Evolutionary conservation across 30 jellyfish, hydroid and myxozoan species (phyloP), one percentile per base, ranked within the genome.

Genomic region (Hydractinia symbiolongicarpus): DNA sequence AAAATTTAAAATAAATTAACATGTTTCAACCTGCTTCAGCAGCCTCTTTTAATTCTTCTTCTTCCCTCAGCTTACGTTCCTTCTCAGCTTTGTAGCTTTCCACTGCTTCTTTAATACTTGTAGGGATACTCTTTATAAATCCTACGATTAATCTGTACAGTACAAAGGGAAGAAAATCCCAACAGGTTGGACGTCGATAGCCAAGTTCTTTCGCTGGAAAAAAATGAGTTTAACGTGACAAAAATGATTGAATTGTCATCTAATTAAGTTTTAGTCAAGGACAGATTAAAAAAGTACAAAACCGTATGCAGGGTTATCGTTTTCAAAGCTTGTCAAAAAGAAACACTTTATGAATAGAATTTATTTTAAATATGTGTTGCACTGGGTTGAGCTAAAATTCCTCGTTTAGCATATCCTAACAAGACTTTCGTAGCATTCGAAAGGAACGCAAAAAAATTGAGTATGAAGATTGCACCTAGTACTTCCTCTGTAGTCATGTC

Each of bases 81-180:
- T 78, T 79, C 79, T 21, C 20, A 21, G 83, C 96, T 72, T 83
- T 76, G 53, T 73, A 61, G 20, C 66, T 86, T 51, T 80, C 73
- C 17, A 72, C 68, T 16, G 17, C 72, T 54, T 87, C 88, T 5
- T 79, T 79, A 51, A 77, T 60, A 17, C 66, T 76, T 11, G 79
- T 82, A 8, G 98, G 98, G 9, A 93, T 76, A 17, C 84, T 76
- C 52, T 56, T 62, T 50, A 93, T 75, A 19, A 83, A 73, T 54
- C 89, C 70, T 5, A 69, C 81, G 40, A 55, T 15, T 53, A 84
- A 74, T 55, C 91, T 82, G 67, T 81, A 93, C 16, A 87, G 68
- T 61, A 84, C 69, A 58, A 93, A 87, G 68, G 98, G 98, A 15
- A 93, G 82, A 7, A 93, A 83, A 70, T 79, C 90, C 54, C 75